phyloP scores from a whole-genome alignment of 2,888 invertebrate genomes.

The Pseudanteris insignis region DNA sequence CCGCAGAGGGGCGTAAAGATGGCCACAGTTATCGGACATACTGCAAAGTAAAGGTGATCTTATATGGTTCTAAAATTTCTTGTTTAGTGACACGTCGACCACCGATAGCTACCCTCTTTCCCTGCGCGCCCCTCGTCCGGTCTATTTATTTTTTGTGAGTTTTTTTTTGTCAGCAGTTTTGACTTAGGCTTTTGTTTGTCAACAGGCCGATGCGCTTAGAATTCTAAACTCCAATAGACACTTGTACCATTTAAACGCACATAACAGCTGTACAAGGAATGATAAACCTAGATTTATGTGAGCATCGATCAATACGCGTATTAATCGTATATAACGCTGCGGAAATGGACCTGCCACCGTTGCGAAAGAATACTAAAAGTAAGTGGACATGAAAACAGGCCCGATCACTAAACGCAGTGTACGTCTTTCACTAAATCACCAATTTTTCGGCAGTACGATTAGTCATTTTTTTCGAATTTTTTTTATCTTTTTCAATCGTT shows the following conservation, averaged over 20 bases:
- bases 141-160: too few species aligned
- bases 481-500: constrained; percentile 7
- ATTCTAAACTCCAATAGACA: constrained; percentile 38
- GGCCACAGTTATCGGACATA: too few species aligned
- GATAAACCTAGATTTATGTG: constrained; percentile 43
- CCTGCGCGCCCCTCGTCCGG: too few species aligned
- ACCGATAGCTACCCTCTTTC: too few species aligned
- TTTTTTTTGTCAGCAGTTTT: neutral
- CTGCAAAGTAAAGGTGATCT: too few species aligned
- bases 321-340: constrained; percentile 38
- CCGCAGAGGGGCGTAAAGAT: too few species aligned
- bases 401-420: constrained; percentile 41
- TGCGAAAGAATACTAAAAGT: constrained; percentile 40
- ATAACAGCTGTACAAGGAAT: constrained; percentile 38
- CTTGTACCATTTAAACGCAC: constrained; percentile 13
- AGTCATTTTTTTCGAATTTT: constrained; percentile 15
- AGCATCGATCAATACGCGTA: constrained; percentile 32
- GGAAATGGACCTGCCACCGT: constrained; percentile 47
- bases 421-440: constrained; percentile 36
- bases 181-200: too few species aligned
- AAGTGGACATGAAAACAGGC: constrained; percentile 34
- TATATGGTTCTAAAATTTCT: too few species aligned
- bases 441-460: constrained; percentile 27
- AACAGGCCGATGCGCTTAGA: constrained; percentile 11
- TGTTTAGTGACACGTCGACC: too few species aligned